Conservation (phyloP, 1,140 invertebrate genomes). For the Phortica variegata region DNA sequence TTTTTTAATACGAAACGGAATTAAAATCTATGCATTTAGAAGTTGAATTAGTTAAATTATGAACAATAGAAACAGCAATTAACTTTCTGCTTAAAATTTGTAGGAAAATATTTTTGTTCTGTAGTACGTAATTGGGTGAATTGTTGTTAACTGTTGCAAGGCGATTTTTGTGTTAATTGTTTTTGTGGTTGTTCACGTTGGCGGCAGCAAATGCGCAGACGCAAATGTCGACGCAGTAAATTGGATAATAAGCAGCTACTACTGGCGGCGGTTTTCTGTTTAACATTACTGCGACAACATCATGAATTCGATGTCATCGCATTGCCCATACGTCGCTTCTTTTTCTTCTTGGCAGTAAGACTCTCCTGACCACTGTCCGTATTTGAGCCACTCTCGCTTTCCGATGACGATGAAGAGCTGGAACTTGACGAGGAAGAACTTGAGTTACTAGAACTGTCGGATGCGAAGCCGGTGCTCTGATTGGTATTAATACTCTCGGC, state of each 20-base stretch:
- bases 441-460: slow-evolving; percentile 90
- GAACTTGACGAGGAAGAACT: slow-evolving; percentile 76
- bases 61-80: too few species aligned
- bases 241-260: too few species aligned
- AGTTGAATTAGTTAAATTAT: too few species aligned
- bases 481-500: slow-evolving; percentile 86
- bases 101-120: slow-evolving; percentile 38
- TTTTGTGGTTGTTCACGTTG: too few species aligned
- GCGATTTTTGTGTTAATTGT: neutral
- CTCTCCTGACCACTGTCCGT: slow-evolving; percentile 84
- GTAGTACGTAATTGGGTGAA: neutral
- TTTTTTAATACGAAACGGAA: too few species aligned
- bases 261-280: too few species aligned
- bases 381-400: slow-evolving; percentile 60
- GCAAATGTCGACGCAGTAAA: too few species aligned
- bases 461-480: slow-evolving; percentile 86
- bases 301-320: slow-evolving; percentile 12
- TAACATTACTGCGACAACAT: too few species aligned
- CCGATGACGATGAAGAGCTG: slow-evolving; percentile 68
- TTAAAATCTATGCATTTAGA: too few species aligned
- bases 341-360: slow-evolving; percentile 83
- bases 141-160: slow-evolving; percentile 30
- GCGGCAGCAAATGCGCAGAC: too few species aligned
- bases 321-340: slow-evolving; percentile 65
- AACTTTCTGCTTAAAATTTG: too few species aligned